Percentiles rank a stretch among this genome's conserved stretches.
These are phyloP conservation scores for Drosophila melanogaster DNA, from an alignment of 1,140 invertebrate species.

Conservation along the genomic window Release_6_plus_ISO1_MT NT_033779.5:17545501-17546000, in stretches of 20 bases:
- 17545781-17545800: not conserved
- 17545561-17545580: conserved; percentile 60
- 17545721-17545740: conserved; percentile 12
- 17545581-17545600: conserved; percentile 76
- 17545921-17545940: too few species aligned
- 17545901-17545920: too few species aligned
- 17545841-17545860: too few species aligned
- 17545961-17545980: too few species aligned
- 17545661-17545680: conserved; percentile 66
- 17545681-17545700: conserved; percentile 62
- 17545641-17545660: conserved; percentile 79
- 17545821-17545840: not conserved
- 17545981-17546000: too few species aligned
- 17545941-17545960: too few species aligned
- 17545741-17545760: conserved; percentile 41
- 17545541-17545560: conserved; percentile 5
- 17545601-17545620: conserved; percentile 24
- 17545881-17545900: too few species aligned
- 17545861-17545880: too few species aligned
- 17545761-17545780: conserved; percentile 7
- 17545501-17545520: conserved; percentile 82
- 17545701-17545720: conserved; percentile 71
- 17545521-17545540: conserved; percentile 57
- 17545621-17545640: conserved; percentile 73
- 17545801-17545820: not conserved